phyloP scores from a whole-genome alignment of 2,113 vertebrate species.

The Ursus arctos region DNA sequence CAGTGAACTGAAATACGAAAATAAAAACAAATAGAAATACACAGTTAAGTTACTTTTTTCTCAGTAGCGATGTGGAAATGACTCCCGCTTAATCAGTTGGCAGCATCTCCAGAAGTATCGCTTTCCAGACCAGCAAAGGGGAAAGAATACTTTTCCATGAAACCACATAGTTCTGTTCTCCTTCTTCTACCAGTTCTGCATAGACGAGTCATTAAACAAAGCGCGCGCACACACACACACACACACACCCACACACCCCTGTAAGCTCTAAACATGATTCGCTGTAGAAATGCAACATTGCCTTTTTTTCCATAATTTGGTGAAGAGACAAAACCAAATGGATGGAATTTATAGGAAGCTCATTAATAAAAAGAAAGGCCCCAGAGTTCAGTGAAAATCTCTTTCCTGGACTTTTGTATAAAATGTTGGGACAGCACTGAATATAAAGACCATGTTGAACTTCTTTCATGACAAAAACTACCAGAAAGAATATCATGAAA shows the following conservation, averaged over 20 bases:
- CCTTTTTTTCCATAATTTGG: not conserved
- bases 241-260: not conserved
- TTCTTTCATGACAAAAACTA: not conserved
- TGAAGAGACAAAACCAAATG: not conserved
- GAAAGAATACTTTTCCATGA: not conserved
- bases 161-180: not conserved
- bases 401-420: not conserved
- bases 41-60: too few species aligned
- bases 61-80: not conserved
- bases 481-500: not conserved
- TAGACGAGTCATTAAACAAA: not conserved
- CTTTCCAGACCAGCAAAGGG: not conserved
- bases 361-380: not conserved
- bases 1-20: not conserved
- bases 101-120: not conserved
- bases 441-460: not conserved
- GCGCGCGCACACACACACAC: accelerated
- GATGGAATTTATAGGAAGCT: not conserved
- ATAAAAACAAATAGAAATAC: not conserved
- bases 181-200: not conserved
- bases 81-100: not conserved
- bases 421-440: not conserved
- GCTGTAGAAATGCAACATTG: not conserved
- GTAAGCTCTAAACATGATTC: not conserved
- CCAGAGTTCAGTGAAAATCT: not conserved